These are phyloP conservation scores for Spermophilus dauricus DNA, from an alignment of 2,113 vertebrate genomes.

Conservation along the genomic window DNA sequence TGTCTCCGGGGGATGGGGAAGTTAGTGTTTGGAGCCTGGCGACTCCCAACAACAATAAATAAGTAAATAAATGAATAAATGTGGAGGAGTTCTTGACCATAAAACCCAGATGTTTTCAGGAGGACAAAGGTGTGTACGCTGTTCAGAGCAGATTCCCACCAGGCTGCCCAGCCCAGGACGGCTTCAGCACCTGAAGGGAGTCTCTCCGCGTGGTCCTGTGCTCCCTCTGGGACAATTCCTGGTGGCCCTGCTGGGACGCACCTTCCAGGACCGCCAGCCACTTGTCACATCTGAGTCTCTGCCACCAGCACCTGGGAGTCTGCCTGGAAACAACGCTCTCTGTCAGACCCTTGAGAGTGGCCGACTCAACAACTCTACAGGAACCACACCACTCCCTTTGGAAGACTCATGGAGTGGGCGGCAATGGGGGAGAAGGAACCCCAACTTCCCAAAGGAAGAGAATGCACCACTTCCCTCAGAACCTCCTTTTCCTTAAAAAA, in stretches of 20 bases:
- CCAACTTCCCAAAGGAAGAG: neutral
- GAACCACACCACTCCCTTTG: neutral
- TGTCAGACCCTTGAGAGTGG: accelerated
- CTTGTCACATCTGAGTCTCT: neutral
- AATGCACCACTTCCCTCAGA: neutral
- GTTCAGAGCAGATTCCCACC: neutral
- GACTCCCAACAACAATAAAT: too few relatives aligned
- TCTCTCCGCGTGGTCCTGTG: neutral
- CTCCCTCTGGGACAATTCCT: neutral
- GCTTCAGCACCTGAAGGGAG: neutral
- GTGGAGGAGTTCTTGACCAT: neutral
- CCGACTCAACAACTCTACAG: accelerated
- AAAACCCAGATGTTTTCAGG: neutral
- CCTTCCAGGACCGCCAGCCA: neutral
- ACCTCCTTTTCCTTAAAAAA: neutral
- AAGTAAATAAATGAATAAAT: neutral
- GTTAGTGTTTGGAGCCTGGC: too few relatives aligned
- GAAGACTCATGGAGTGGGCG: neutral
- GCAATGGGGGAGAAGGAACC: neutral
- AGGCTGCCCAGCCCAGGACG: neutral
- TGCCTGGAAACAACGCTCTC: neutral
- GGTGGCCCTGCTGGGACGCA: neutral
- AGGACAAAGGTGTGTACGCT: accelerated
- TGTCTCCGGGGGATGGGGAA: too few relatives aligned
- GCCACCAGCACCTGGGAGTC: neutral